Evolutionary conservation across 1,140 invertebrate genomes (phyloP).

Genomic region (Apis laboriosa): DNA sequence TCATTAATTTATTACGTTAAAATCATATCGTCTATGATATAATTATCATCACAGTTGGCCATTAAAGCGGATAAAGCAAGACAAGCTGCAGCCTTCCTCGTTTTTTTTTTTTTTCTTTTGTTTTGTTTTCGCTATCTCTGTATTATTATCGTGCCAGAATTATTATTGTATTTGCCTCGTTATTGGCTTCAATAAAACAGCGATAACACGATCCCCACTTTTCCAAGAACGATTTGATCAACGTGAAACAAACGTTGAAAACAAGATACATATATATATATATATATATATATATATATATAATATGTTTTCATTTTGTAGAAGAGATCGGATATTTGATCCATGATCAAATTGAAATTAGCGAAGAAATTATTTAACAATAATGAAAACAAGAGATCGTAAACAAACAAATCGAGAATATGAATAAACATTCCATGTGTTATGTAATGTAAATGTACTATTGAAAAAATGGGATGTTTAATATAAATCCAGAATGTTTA

Average conservation of each 20-base stretch:
- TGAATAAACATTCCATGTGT: background rate
- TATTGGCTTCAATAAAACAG: constrained; percentile 7
- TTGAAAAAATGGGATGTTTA: background rate
- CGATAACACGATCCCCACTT: constrained; percentile 3
- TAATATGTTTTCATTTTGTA: too few species aligned
- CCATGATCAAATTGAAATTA: too few species aligned
- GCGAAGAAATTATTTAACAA: too few species aligned
- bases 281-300: too few species aligned
- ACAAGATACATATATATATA: too few species aligned
- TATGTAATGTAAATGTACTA: background rate
- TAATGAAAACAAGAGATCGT: background rate
- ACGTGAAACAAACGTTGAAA: background rate
- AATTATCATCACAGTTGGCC: too few species aligned
- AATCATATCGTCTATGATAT: too few species aligned
- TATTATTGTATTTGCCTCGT: constrained; percentile 12
- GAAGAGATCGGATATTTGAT: too few species aligned
- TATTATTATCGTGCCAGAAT: background rate
- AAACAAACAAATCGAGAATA: background rate
- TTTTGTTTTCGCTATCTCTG: background rate
- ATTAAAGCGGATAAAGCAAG: too few species aligned
- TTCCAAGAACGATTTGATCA: background rate
- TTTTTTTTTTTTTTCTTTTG: background rate
- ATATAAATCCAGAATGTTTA: too few species aligned
- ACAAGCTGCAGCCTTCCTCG: too few species aligned
- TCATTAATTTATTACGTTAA: too few species aligned